Evolutionary conservation across 2,113 vertebrate species (phyloP), one percentile per base, ranked within the genome.

Genomic region (Lampris incognitus): DNA sequence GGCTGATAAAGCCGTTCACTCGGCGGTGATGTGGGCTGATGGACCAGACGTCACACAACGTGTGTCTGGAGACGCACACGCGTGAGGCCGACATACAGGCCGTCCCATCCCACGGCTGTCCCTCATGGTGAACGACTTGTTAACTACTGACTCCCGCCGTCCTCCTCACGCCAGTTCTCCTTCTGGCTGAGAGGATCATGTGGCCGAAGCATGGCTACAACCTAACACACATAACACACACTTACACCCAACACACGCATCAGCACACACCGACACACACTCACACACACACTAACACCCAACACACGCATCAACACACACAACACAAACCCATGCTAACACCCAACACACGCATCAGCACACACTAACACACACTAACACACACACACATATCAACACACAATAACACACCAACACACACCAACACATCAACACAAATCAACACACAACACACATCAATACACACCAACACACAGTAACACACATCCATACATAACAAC

Each of bases 1-100:
- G 63, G 52, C 74, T 85, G 82, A 82, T 89, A 88, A 81, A 82
- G 69, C 51, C 79, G 87, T 89, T 66, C 74, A 85, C 89, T 76
- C 81, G 66, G 61, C 76, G 72, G 84, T 86, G 78, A 77, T 52
- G 69, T 52, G 69, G 72, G 72, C 69, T 74, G 77, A 88, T 78
- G 60, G 72, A 84, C 87, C 66, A 82, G 72, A 67, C 78, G 85
- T 84, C 87, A 80, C 88, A 89, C 76, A 85, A 81, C 46, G 6
- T 51, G 36, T 61, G 82, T 56, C 69, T 62, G 52, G 73, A 74
- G 67, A 83, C 80, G 69, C 73, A 76, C 67, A 67, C 73, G 59
- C 10, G 11, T 24, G 24, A n/a, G 58, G 60, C 67, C 58, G 7
- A 76, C 87, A 68, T 75, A 72, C 42, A 72, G 65, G n/a, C 6